Evolutionary conservation across 2,113 vertebrate species (phyloP).

Genomic region (Caracal caracal): DNA sequence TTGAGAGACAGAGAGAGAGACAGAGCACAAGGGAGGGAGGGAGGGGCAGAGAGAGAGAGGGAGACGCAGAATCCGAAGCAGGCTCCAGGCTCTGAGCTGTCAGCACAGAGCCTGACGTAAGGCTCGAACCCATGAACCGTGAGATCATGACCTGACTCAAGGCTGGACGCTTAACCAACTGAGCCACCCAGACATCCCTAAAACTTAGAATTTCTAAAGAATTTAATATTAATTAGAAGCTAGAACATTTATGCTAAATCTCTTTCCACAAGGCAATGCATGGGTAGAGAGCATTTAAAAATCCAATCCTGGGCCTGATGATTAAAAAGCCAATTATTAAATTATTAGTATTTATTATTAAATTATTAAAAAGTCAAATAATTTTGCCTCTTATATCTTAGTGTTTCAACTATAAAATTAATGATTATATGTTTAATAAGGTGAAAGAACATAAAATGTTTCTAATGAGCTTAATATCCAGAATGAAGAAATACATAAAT

Average conservation of each 20-base stretch:
- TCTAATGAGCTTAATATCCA: neutral
- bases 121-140: no score
- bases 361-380: conserved; percentile 1
- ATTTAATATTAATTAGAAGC: neutral
- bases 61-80: no score
- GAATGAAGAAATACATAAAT: conserved; percentile 27
- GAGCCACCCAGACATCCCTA: no score
- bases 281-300: conserved; percentile 31
- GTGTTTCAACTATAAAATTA: conserved; percentile 1
- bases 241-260: neutral
- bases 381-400: conserved; percentile 40
- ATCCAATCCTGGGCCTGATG: neutral
- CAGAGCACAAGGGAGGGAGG: no score
- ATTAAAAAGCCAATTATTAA: conserved; percentile 27
- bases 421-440: neutral
- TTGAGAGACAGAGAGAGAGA: no score
- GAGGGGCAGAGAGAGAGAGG: no score
- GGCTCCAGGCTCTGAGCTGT: no score
- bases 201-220: conserved; percentile 33
- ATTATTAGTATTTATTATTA: conserved; percentile 14
- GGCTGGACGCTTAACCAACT: no score
- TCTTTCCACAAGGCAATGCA: neutral
- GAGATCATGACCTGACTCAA: no score
- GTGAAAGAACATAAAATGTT: neutral
- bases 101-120: no score